Percentiles rank a stretch among this genome's conserved stretches.
phyloP scores from a whole-genome alignment of 2,113 vertebrate genomes.

The Kryptolebias marmoratus region DNA sequence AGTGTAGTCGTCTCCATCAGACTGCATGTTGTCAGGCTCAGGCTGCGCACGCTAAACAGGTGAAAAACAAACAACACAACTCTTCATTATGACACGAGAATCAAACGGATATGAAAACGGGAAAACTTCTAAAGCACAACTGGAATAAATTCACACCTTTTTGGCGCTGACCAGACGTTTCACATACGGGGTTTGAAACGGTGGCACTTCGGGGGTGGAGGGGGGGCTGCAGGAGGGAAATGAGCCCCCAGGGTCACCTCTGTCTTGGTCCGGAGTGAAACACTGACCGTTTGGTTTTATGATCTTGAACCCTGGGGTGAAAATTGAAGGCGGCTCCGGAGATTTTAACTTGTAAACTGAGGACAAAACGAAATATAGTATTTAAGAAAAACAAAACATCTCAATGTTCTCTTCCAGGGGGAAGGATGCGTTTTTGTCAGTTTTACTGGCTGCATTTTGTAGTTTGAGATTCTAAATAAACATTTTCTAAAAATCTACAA shows the following conservation, averaged over 20 bases:
- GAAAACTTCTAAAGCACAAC: neutral
- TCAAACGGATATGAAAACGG: neutral
- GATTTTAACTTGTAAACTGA: slow-evolving; percentile 75
- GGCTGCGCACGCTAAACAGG: slow-evolving; percentile 30
- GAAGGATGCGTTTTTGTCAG: neutral
- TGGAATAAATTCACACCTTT: slow-evolving; percentile 52
- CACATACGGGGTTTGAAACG: slow-evolving; percentile 79
- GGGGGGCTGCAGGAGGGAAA: neutral
- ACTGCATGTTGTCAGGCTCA: neutral
- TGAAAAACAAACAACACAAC: neutral
- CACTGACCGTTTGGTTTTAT: slow-evolving; percentile 45
- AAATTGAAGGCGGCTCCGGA: slow-evolving; percentile 82
- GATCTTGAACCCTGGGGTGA: slow-evolving; percentile 84
- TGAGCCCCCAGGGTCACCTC: slow-evolving; percentile 27
- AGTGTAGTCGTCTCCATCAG: neutral
- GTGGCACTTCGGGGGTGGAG: slow-evolving; percentile 71
- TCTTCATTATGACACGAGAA: neutral
- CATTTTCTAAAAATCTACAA: too few species aligned
- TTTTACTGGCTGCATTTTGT: too few species aligned
- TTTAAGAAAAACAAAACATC: neutral
- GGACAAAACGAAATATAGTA: slow-evolving; percentile 14
- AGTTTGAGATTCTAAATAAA: too few species aligned
- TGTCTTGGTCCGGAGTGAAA: slow-evolving; percentile 44
- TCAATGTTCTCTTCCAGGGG: neutral
- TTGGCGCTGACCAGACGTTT: slow-evolving; percentile 75